A percentile compares a stretch with the other conserved stretches of the same genome.
Evolutionary conservation across 1,140 invertebrate genomes (phyloP).

Genomic region (Eriosoma lanigerum): DNA sequence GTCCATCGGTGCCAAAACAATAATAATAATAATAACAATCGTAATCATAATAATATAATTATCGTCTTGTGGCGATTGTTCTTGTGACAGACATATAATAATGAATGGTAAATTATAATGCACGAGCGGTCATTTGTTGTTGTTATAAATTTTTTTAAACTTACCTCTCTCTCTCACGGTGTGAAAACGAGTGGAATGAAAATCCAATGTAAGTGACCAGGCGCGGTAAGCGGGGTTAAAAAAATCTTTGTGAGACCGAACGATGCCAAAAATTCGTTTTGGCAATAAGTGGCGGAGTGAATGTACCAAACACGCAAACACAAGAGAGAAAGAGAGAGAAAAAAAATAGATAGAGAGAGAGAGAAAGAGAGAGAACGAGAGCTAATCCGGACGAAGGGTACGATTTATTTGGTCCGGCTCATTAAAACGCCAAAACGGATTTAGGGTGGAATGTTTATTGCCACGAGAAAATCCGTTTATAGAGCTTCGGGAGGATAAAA

Average conservation of each 20-base stretch:
- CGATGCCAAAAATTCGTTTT: conserved; percentile 49
- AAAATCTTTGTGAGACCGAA: background rate
- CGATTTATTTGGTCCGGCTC: conserved; percentile 48
- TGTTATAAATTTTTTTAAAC: conserved; percentile 1
- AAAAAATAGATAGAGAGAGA: background rate
- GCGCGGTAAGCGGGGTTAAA: background rate
- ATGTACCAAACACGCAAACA: background rate
- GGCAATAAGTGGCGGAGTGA: conserved; percentile 6
- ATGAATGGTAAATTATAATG: background rate
- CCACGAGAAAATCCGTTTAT: conserved; percentile 48
- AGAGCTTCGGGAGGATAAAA: background rate
- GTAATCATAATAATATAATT: background rate
- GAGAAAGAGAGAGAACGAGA: background rate
- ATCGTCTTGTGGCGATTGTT: background rate
- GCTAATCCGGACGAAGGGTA: conserved; percentile 41
- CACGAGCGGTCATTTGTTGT: background rate
- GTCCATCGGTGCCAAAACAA: conserved; percentile 32
- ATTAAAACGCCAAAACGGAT: conserved; percentile 51
- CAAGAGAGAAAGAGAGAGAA: background rate
- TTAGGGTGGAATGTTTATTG: conserved; percentile 48
- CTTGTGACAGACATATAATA: background rate
- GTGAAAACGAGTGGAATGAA: background rate
- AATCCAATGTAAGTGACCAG: too few relatives aligned
- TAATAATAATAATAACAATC: conserved; percentile 30
- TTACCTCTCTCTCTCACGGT: background rate